phyloP scores from a whole-genome alignment of 2,797 vertebrate genomes.

The Esox masquinongy region DNA sequence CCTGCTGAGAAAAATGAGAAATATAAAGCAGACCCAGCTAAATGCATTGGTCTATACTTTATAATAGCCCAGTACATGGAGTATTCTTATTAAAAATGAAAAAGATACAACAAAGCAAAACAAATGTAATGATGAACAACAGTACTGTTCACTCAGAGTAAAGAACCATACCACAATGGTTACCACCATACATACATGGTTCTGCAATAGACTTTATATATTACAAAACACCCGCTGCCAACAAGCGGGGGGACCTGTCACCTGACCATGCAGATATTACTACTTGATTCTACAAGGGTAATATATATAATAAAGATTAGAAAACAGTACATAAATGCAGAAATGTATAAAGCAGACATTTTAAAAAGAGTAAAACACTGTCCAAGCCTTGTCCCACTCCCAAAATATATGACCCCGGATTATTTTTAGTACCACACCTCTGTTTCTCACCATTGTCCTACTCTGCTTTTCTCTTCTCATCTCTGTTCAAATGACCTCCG shows the following conservation, averaged over 20 bases:
- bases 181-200: constrained; percentile 16
- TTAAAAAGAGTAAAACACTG: constrained; percentile 46
- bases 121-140: background rate
- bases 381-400: constrained; percentile 65
- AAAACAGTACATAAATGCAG: constrained; percentile 43
- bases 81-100: constrained; percentile 20
- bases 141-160: background rate
- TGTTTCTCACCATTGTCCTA: constrained; percentile 35
- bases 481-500: constrained; percentile 57
- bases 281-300: constrained; percentile 26
- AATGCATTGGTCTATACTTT: background rate
- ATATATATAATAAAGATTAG: constrained; percentile 8
- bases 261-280: constrained; percentile 54
- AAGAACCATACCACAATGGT: background rate
- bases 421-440: constrained; percentile 34
- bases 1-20: constrained; percentile 33
- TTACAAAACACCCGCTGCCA: constrained; percentile 9
- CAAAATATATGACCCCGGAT: constrained; percentile 54
- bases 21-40: background rate
- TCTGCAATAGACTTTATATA: background rate
- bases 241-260: constrained; percentile 43
- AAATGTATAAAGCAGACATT: constrained; percentile 36
- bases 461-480: constrained; percentile 32
- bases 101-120: constrained; percentile 18
- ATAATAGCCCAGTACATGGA: constrained; percentile 29